Percentiles rank a stretch among this genome's conserved stretches.
phyloP scores from a whole-genome alignment of 2,113 vertebrate species.

The Ptyas mucosa region DNA sequence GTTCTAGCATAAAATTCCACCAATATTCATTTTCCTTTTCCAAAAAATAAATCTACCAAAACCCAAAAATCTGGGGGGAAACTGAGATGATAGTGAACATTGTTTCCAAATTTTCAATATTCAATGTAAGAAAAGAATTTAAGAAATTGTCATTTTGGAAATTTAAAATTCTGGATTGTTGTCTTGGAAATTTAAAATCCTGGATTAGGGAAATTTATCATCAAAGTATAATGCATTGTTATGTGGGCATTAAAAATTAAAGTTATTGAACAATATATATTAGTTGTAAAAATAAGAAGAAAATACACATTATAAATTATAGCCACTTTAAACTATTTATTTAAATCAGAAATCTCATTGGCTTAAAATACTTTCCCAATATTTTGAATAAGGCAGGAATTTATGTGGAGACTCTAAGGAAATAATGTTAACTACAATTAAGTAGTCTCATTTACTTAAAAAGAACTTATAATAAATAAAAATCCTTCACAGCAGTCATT shows the following conservation, averaged over 20 bases:
- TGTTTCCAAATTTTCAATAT: neutral
- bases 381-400: neutral
- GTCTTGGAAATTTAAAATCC: neutral
- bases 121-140: neutral
- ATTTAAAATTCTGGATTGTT: no score
- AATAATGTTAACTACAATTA: neutral
- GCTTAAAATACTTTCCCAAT: neutral
- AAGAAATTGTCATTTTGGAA: no score
- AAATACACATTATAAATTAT: neutral
- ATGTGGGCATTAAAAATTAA: neutral
- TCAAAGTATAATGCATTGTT: neutral
- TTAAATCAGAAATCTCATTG: neutral
- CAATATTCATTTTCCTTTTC: neutral
- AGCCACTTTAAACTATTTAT: neutral
- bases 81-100: neutral
- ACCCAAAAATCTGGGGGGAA: neutral
- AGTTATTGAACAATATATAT: neutral
- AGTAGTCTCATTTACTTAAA: neutral
- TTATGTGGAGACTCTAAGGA: neutral
- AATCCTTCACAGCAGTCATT: neutral
- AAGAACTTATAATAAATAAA: neutral
- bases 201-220: neutral
- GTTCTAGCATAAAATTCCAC: neutral
- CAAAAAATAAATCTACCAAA: neutral
- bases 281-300: neutral